Evolutionary conservation across 2,797 vertebrate genomes (phyloP).

Genomic region (Dipus sagitta): DNA sequence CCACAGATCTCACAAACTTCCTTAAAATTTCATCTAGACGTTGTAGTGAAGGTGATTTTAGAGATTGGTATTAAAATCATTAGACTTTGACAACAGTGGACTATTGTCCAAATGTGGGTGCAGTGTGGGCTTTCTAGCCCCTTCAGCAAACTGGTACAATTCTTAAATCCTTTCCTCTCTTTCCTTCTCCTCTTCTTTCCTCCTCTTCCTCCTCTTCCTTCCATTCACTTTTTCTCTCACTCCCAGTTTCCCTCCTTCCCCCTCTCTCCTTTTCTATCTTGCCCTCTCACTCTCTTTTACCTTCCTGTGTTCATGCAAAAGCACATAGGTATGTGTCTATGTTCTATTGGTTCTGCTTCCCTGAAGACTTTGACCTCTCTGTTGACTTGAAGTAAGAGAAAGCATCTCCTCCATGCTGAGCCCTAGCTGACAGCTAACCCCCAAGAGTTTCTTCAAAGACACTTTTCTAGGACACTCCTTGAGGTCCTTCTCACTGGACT

Average conservation of each 20-base stretch:
- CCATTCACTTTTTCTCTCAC: too few species aligned
- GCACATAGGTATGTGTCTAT: background rate
- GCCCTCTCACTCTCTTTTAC: fast-evolving
- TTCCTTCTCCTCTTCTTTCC: background rate
- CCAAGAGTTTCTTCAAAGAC: background rate
- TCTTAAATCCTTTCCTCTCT: background rate
- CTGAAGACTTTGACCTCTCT: background rate
- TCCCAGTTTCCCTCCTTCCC: too few species aligned
- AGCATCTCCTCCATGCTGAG: background rate
- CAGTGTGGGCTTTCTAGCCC: background rate
- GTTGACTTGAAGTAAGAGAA: background rate
- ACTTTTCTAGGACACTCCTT: background rate
- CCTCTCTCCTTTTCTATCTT: too few species aligned
- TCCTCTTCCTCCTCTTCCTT: fast-evolving
- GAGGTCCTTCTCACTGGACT: background rate
- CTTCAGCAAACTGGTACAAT: background rate
- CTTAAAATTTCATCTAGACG: background rate
- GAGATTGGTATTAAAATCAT: background rate
- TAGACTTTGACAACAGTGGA: background rate
- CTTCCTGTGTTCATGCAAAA: background rate
- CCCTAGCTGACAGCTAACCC: background rate
- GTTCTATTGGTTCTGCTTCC: background rate
- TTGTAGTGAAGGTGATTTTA: background rate
- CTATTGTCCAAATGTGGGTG: background rate
- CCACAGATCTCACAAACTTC: background rate